Evolutionary conservation across 2,113 vertebrate species (phyloP).

Genomic region (Aegotheles bennettii): DNA sequence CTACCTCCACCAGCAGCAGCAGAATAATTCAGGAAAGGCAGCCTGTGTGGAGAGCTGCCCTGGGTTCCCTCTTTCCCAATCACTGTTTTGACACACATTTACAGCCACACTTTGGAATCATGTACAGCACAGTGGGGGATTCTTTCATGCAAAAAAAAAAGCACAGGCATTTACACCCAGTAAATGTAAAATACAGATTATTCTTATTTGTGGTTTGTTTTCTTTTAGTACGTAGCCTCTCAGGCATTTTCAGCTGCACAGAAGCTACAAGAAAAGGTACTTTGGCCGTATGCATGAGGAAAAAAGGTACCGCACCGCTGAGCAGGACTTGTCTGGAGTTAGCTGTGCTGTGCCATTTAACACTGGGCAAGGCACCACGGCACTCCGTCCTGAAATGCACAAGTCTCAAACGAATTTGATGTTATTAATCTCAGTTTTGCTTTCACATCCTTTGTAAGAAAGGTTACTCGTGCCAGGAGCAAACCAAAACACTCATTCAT

Average conservation of each 20-base stretch:
- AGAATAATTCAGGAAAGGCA: neutral
- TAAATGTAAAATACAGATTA: neutral
- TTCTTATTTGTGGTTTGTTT: neutral
- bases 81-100: neutral
- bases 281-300: neutral
- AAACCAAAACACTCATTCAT: too few relatives aligned
- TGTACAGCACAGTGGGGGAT: neutral
- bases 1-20: neutral
- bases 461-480: neutral
- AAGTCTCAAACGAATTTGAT: fast-evolving
- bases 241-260: neutral
- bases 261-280: neutral
- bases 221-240: neutral
- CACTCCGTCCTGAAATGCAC: fast-evolving
- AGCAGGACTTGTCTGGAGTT: neutral
- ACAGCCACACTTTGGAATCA: neutral
- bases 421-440: neutral
- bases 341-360: neutral
- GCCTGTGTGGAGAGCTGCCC: neutral
- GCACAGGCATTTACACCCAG: neutral
- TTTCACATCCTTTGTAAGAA: neutral
- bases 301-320: neutral
- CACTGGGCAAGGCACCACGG: fast-evolving
- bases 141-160: neutral
- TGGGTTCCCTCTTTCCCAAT: fast-evolving